Percentiles rank a stretch among this genome's conserved stretches.
Evolutionary conservation across 2,113 vertebrate species (phyloP).

Genomic region (Zosterops borbonicus): DNA sequence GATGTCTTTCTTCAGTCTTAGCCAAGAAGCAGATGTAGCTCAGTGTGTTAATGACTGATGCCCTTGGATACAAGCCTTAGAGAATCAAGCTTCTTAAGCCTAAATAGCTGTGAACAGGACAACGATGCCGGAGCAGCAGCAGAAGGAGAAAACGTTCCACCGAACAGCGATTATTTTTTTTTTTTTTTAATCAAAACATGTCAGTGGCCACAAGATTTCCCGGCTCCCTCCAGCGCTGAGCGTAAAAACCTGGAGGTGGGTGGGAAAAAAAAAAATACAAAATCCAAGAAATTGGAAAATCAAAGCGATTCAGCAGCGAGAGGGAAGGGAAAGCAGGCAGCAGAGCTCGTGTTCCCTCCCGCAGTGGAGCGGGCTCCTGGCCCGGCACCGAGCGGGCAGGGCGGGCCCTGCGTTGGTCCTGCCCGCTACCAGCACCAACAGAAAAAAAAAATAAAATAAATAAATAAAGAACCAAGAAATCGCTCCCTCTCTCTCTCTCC

Average conservation of each 20-base stretch:
- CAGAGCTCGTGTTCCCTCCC: neutral
- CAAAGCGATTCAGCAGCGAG: neutral
- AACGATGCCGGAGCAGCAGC: neutral
- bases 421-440: slow-evolving; percentile 5
- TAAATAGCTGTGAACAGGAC: slow-evolving; percentile 41
- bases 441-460: neutral
- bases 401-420: slow-evolving; percentile 40
- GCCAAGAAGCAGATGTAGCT: slow-evolving; percentile 81
- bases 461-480: neutral
- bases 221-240: neutral
- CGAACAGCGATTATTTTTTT: neutral
- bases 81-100: slow-evolving; percentile 64
- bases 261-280: neutral
- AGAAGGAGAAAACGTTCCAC: neutral
- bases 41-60: slow-evolving; percentile 76
- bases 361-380: neutral
- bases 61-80: slow-evolving; percentile 75
- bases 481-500: neutral
- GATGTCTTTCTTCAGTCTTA: slow-evolving; percentile 67
- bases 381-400: slow-evolving; percentile 10
- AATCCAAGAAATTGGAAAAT: neutral
- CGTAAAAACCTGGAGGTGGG: neutral
- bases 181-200: neutral
- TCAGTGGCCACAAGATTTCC: neutral
- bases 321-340: neutral